These are phyloP conservation scores for Neodontobutis hainanensis DNA, from an alignment of 2,113 vertebrate genomes.

Conservation along the genomic window DNA sequence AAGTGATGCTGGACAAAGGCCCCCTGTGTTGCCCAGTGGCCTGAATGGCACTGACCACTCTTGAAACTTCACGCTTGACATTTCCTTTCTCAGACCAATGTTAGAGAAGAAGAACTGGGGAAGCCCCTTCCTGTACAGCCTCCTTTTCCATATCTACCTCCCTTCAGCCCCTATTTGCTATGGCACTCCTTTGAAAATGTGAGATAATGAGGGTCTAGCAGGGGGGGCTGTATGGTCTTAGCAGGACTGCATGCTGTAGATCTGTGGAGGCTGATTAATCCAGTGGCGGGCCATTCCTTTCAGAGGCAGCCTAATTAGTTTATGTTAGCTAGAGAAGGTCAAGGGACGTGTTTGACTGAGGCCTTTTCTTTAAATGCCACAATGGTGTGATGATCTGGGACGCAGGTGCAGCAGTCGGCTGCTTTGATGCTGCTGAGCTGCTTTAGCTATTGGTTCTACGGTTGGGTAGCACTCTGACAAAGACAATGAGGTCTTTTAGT, in stretches of 20 bases:
- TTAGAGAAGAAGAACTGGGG: conserved; percentile 68
- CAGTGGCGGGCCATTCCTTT: conserved; percentile 79
- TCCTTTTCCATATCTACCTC: conserved; percentile 61
- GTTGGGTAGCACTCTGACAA: conserved; percentile 74
- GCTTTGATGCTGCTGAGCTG: conserved; percentile 84
- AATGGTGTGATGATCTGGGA: conserved; percentile 90
- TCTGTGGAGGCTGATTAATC: conserved; percentile 79
- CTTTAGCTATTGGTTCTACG: conserved; percentile 77
- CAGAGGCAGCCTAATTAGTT: conserved; percentile 91
- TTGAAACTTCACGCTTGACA: conserved; percentile 73
- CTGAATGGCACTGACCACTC: conserved; percentile 69
- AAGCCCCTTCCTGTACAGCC: conserved; percentile 68
- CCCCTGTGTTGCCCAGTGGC: conserved; percentile 78
- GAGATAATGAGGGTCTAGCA: conserved; percentile 82
- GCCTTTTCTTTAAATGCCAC: conserved; percentile 88
- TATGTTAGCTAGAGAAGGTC: conserved; percentile 95
- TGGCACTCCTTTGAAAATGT: conserved; percentile 70
- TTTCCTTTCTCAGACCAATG: conserved; percentile 73
- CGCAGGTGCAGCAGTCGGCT: conserved; percentile 91
- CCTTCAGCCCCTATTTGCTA: conserved; percentile 50
- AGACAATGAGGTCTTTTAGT: conserved; percentile 86
- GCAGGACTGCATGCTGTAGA: conserved; percentile 75
- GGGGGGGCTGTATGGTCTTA: conserved; percentile 62
- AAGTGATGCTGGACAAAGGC: conserved; percentile 90
- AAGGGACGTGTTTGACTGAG: conserved; percentile 85